Conservation (phyloP, 2,888 invertebrate species). For the Aleiodes testaceus region DNA sequence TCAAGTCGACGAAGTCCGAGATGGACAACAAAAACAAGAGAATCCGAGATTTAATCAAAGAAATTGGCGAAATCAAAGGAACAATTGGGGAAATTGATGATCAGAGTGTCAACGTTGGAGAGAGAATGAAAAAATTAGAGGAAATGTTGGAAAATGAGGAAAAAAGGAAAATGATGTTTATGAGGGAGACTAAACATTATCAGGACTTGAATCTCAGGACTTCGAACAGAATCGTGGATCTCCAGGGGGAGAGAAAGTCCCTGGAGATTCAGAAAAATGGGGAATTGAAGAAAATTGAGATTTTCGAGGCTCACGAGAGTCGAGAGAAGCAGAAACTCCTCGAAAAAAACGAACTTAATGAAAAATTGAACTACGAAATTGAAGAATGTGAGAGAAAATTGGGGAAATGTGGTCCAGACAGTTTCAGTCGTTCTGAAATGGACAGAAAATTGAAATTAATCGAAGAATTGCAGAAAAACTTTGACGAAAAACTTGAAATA, state of each 20-base stretch:
- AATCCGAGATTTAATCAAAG: slow-evolving; percentile 54
- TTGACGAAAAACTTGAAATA: slow-evolving; percentile 71
- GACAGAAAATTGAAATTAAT: slow-evolving; percentile 73
- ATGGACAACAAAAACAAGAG: slow-evolving; percentile 51
- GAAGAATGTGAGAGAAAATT: slow-evolving; percentile 63
- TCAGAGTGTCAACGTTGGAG: slow-evolving; percentile 76
- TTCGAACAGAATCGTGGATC: slow-evolving; percentile 53
- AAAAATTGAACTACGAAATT: slow-evolving; percentile 62
- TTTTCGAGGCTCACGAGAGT: slow-evolving; percentile 48
- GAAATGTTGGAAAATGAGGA: slow-evolving; percentile 75
- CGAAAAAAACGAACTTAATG: slow-evolving; percentile 58
- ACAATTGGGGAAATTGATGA: slow-evolving; percentile 75
- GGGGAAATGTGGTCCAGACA: slow-evolving; percentile 58
- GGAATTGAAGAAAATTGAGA: slow-evolving; percentile 59
- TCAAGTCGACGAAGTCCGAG: slow-evolving; percentile 49
- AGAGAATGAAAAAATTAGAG: slow-evolving; percentile 77
- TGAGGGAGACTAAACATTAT: slow-evolving; percentile 59
- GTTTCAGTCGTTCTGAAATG: slow-evolving; percentile 64
- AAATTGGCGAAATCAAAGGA: slow-evolving; percentile 73
- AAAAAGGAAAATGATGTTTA: slow-evolving; percentile 57
- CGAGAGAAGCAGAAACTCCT: slow-evolving; percentile 59
- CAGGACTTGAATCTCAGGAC: slow-evolving; percentile 58
- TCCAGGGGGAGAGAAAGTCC: slow-evolving; percentile 60
- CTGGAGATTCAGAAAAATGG: slow-evolving; percentile 56
- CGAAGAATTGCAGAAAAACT: slow-evolving; percentile 71